Evolutionary conservation across 2,888 invertebrate genomes (phyloP), one percentile per base, ranked within the genome.

Genomic region (Odontomyia ornata): DNA sequence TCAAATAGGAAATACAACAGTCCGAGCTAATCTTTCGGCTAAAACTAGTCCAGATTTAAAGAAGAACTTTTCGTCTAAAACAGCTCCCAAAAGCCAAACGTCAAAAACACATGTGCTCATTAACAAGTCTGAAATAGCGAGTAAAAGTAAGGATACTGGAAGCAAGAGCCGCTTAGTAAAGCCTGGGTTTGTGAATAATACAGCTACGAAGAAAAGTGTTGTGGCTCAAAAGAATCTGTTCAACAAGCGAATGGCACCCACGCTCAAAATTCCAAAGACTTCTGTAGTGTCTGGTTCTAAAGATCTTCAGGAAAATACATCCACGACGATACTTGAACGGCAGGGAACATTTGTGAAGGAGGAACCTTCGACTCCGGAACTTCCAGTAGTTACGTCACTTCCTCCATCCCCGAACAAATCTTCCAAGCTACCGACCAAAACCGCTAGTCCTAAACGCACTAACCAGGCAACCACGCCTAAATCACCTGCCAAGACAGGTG

Each of bases 301-400:
- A 83, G 83, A 77, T 81, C 84, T 1, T 79, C 82, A 13, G 86
- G 13, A 82, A 80, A 82, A 75, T 18, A 18, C 80, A 46, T 36
- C 78, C 27, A 28, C 77, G 1, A 21, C 89, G 0, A 89, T 90
- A 0, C 84, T 94, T 46, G 93, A 94, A 80, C 89, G 97, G 30
- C 96, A 97, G 85, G 95, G 95, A 15, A 97, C 97, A 0, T 97
- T 97, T 84, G 95, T 95, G 0, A 97, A 96, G 86, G 96, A 96
- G 81, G 94, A 95, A 80, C 89, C 89, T 0, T 83, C 84, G 18
- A 83, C 83, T 67, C 81, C 83, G 1, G 83, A 84, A 71, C 84
- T 87, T 75, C 87, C 87, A n/a, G 82, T 86, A 52, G 86, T 87
- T 25, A 84, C 27, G 64, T 81, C 80, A 2, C 75, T 78, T 3